Percentiles rank a stretch among this genome's conserved stretches.
Evolutionary conservation across 2,888 invertebrate genomes (phyloP).

Genomic region (Dolichopus griseipennis): DNA sequence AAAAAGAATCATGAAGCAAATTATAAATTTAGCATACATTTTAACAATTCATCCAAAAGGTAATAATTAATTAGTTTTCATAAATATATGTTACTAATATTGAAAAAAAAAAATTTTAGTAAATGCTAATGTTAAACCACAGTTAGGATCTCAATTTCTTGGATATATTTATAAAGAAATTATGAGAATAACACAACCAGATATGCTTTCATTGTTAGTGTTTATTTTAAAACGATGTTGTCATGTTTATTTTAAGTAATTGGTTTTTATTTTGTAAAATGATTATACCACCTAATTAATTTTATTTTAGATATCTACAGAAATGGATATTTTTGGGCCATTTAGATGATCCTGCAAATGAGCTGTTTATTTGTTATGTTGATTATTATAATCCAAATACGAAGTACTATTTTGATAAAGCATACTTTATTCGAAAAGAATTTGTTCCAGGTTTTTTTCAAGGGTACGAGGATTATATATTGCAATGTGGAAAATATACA

Average conservation of each 20-base stretch:
- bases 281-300: background rate
- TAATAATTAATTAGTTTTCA: slow-evolving; percentile 16
- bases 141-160: slow-evolving; percentile 35
- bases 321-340: slow-evolving; percentile 80
- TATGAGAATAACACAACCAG: slow-evolving; percentile 31
- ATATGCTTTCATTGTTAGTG: slow-evolving; percentile 33
- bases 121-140: slow-evolving; percentile 27
- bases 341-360: slow-evolving; percentile 68
- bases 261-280: background rate
- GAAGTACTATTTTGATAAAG: slow-evolving; percentile 40
- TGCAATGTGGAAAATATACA: slow-evolving; percentile 67
- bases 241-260: slow-evolving; percentile 36
- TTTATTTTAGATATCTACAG: slow-evolving; percentile 49
- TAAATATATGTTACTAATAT: slow-evolving; percentile 4
- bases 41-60: slow-evolving; percentile 33
- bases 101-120: slow-evolving; percentile 27
- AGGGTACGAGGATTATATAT: slow-evolving; percentile 54
- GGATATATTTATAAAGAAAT: slow-evolving; percentile 37
- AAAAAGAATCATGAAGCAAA: slow-evolving; percentile 31
- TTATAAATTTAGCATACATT: slow-evolving; percentile 32
- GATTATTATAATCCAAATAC: slow-evolving; percentile 33
- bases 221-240: slow-evolving; percentile 37
- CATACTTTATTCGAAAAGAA: slow-evolving; percentile 33
- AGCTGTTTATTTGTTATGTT: slow-evolving; percentile 63
- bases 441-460: slow-evolving; percentile 59